A percentile compares a stretch with the other conserved stretches of the same genome.
Evolutionary conservation across 2,888 invertebrate species (phyloP).

Genomic region (Mimas tiliae): DNA sequence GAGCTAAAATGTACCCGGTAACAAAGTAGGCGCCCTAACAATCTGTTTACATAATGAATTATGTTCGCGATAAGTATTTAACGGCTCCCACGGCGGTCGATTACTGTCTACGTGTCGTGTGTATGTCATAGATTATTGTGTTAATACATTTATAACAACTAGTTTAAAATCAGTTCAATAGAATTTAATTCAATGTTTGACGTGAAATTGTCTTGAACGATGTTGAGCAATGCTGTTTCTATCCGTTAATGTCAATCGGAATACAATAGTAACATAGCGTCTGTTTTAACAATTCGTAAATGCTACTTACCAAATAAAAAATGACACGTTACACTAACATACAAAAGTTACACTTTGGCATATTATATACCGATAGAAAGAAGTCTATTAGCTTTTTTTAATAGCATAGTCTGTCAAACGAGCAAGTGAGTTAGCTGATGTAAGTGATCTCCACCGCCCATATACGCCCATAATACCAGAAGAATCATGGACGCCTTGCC

Average conservation of each 20-base stretch:
- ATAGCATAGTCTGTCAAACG: too few species aligned
- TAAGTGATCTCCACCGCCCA: too few species aligned
- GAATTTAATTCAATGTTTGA: slow-evolving; percentile 9
- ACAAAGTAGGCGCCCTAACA: slow-evolving; percentile 51
- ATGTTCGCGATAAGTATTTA: slow-evolving; percentile 53
- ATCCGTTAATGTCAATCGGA: neutral
- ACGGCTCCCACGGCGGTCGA: slow-evolving; percentile 39
- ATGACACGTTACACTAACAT: too few species aligned
- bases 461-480: too few species aligned
- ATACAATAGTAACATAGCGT: too few species aligned
- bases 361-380: too few species aligned
- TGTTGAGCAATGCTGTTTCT: neutral
- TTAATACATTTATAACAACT: slow-evolving; percentile 17
- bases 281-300: too few species aligned
- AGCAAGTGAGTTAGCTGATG: too few species aligned
- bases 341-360: too few species aligned
- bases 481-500: too few species aligned
- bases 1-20: slow-evolving; percentile 35
- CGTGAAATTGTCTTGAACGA: neutral
- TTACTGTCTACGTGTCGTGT: slow-evolving; percentile 18
- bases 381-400: too few species aligned
- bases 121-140: slow-evolving; percentile 22
- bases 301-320: too few species aligned
- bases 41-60: slow-evolving; percentile 47
- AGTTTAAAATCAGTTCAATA: neutral